A percentile compares a stretch with the other conserved stretches of the same genome.
These are phyloP conservation scores for Bhutanitis thaidina DNA, from an alignment of 2,888 invertebrate genomes.

Conservation along the genomic window DNA sequence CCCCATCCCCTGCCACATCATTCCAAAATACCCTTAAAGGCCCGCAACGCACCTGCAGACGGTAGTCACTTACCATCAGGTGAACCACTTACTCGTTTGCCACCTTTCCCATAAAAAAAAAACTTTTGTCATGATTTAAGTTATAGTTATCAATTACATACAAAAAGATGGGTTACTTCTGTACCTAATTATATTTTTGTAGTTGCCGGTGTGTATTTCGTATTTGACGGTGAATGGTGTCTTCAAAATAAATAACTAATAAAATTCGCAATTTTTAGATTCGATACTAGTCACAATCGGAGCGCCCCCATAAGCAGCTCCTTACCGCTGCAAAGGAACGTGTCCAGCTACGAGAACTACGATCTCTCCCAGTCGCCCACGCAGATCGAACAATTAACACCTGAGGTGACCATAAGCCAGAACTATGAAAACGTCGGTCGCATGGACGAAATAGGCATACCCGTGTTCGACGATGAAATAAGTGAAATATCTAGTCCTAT, in stretches of 20 bases:
- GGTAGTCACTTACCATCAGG: too few relatives aligned
- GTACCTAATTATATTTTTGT: too few relatives aligned
- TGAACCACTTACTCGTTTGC: too few relatives aligned
- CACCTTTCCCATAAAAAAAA: too few relatives aligned
- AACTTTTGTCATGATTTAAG: too few relatives aligned
- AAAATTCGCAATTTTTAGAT: slow-evolving; percentile 43
- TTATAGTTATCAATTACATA: too few relatives aligned
- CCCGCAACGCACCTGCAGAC: too few relatives aligned
- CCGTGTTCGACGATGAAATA: slow-evolving; percentile 54
- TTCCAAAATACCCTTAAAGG: too few relatives aligned
- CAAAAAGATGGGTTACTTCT: too few relatives aligned
- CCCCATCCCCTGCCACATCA: too few relatives aligned
- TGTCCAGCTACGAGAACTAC: slow-evolving; percentile 79
- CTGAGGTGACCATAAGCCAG: slow-evolving; percentile 50
- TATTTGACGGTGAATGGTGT: too few relatives aligned
- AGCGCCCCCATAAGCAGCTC: slow-evolving; percentile 51
- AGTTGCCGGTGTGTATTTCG: too few relatives aligned
- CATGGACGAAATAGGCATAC: slow-evolving; percentile 73
- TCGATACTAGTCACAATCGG: slow-evolving; percentile 69
- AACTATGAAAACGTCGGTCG: slow-evolving; percentile 60
- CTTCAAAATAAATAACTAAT: neutral
- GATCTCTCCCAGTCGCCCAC: slow-evolving; percentile 48
- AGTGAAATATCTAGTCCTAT: slow-evolving; percentile 66
- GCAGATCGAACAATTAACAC: slow-evolving; percentile 50
- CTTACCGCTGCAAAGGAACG: slow-evolving; percentile 57